A percentile compares a stretch with the other conserved stretches of the same genome.
phyloP scores from a whole-genome alignment of 2,888 invertebrate genomes.

The Andrena bicolor region DNA sequence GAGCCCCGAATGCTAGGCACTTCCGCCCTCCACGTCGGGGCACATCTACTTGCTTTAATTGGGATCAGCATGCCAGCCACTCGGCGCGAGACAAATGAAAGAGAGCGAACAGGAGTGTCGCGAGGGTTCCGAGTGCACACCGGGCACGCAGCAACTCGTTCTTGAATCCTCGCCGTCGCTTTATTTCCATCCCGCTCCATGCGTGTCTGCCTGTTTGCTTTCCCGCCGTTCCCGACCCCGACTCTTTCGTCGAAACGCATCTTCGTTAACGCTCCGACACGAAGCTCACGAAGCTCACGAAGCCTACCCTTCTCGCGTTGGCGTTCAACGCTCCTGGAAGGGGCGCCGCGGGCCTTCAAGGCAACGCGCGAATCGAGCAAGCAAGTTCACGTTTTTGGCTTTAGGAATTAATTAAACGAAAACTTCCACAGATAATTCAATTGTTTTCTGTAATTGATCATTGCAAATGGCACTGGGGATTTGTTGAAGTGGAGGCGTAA shows the following conservation, averaged over 20 bases:
- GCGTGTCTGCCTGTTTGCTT: constrained; percentile 3
- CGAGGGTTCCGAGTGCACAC: constrained; percentile 62
- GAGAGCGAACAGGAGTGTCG: constrained; percentile 65
- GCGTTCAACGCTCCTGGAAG: constrained; percentile 17
- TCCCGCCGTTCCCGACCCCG: background rate
- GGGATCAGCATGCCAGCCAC: constrained; percentile 78
- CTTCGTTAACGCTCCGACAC: constrained; percentile 57
- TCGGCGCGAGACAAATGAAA: constrained; percentile 80
- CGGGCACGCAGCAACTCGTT: constrained; percentile 49
- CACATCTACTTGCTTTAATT: constrained; percentile 80
- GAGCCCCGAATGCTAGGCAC: constrained; percentile 1
- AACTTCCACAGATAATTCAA: no score
- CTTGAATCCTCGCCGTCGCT: constrained; percentile 40
- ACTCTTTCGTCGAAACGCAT: constrained; percentile 39
- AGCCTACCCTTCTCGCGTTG: constrained; percentile 24
- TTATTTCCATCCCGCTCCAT: constrained; percentile 27
- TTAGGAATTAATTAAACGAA: no score
- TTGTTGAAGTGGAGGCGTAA: no score
- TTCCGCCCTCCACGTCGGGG: constrained; percentile 39
- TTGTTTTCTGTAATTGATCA: no score
- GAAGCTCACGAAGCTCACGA: background rate
- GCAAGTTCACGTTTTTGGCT: no score
- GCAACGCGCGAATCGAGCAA: background rate
- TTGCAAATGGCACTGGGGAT: no score
- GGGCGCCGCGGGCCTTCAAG: background rate